A percentile compares a stretch with the other conserved stretches of the same genome.
Conservation (phyloP, 2,113 vertebrate genomes). For the Megaceryle torquata region DNA sequence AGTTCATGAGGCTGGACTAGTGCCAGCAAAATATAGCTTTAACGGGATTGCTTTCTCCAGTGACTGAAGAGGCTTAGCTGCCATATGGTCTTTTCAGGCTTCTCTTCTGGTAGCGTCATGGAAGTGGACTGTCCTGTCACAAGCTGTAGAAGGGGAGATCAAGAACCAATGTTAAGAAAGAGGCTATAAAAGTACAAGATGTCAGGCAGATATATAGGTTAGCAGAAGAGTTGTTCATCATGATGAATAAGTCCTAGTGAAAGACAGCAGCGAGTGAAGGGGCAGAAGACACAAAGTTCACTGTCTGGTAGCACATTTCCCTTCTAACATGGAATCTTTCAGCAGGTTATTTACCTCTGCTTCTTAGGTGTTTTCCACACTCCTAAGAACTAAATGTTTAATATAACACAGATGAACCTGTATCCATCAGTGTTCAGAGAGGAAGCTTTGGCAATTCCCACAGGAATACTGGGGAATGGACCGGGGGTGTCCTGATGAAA, state of each 20-base stretch:
- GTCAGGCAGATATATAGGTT: neutral
- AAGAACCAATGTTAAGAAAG: neutral
- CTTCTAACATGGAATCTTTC: neutral
- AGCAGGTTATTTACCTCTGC: neutral
- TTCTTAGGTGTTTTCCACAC: neutral
- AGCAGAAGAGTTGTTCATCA: neutral
- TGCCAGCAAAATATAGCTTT: constrained; percentile 41
- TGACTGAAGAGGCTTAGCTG: constrained; percentile 18
- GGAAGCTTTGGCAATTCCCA: neutral
- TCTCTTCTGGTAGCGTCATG: neutral
- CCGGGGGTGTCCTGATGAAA: neutral
- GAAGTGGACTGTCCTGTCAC: neutral
- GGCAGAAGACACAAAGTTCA: neutral
- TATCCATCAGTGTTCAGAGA: neutral
- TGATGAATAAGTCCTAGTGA: neutral
- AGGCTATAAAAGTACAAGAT: neutral
- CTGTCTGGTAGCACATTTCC: neutral
- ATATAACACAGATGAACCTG: neutral
- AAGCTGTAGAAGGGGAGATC: neutral
- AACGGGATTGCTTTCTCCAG: constrained; percentile 24
- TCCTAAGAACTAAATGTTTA: neutral
- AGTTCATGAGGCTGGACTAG: neutral
- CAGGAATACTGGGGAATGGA: neutral
- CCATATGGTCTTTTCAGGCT: constrained; percentile 31
- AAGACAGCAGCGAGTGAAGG: neutral